Evolutionary conservation across 2,888 invertebrate genomes (phyloP).

Genomic region (Smittia aterrima): DNA sequence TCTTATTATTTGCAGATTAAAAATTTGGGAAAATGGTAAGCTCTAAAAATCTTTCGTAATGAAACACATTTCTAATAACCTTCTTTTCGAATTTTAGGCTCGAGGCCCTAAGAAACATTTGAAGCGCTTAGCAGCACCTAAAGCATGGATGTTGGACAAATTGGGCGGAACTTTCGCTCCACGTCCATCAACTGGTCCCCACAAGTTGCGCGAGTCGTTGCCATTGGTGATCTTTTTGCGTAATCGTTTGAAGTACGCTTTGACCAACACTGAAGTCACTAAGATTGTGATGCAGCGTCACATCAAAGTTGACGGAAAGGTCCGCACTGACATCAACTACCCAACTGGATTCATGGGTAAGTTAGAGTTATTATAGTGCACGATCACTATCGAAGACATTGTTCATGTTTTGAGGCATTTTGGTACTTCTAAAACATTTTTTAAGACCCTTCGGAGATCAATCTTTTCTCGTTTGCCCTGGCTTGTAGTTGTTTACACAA

Average conservation of each 20-base stretch:
- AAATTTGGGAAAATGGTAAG: constrained; percentile 35
- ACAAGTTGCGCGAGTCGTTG: constrained; percentile 94
- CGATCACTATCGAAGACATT: not conserved
- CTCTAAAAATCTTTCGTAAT: not conserved
- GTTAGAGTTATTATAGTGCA: constrained; percentile 48
- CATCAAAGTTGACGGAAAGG: constrained; percentile 97
- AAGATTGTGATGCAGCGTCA: constrained; percentile 98
- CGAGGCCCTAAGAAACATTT: constrained; percentile 99
- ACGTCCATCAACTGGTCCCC: constrained; percentile 95
- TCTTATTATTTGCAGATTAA: constrained; percentile 9
- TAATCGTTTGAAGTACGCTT: constrained; percentile 96
- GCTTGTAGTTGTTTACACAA: constrained; percentile 1
- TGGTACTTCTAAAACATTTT: not conserved
- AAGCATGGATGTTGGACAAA: constrained; percentile 99
- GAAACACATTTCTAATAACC: not conserved
- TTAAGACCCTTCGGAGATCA: constrained; percentile 29
- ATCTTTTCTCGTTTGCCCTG: constrained; percentile 31
- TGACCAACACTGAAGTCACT: constrained; percentile 93
- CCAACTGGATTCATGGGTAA: constrained; percentile 99
- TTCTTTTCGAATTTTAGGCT: constrained; percentile 65
- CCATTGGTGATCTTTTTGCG: constrained; percentile 95
- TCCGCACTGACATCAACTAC: constrained; percentile 95
- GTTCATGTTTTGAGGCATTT: constrained; percentile 21
- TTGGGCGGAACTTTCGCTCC: constrained; percentile 97
- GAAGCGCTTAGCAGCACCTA: constrained; percentile 98